phyloP scores from a whole-genome alignment of 2,888 invertebrate species.

The Craniophora ligustri region DNA sequence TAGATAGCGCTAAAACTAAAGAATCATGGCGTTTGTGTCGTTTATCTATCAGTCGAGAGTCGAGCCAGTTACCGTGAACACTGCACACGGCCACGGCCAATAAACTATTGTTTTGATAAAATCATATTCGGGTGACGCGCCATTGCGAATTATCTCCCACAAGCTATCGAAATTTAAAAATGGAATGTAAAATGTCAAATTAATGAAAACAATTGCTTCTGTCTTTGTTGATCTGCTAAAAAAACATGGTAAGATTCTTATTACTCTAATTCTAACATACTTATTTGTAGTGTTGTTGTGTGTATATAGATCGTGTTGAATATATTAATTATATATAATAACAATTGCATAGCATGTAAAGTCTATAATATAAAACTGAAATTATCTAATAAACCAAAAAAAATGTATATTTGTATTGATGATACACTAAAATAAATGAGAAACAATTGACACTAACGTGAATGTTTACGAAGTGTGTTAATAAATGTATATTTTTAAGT shows the following conservation, averaged over 20 bases:
- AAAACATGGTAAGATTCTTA: slow-evolving; percentile 33
- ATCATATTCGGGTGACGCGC: slow-evolving; percentile 26
- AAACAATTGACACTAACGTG: slow-evolving; percentile 33
- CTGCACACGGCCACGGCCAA: slow-evolving; percentile 12
- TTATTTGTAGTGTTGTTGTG: not conserved
- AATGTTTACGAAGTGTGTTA: slow-evolving; percentile 41
- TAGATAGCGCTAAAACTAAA: slow-evolving; percentile 38
- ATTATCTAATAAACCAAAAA: not conserved
- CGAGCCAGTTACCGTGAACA: slow-evolving; percentile 20
- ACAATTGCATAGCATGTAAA: not conserved
- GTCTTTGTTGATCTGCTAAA: slow-evolving; percentile 12
- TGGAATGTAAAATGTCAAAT: slow-evolving; percentile 13
- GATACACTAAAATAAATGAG: slow-evolving; percentile 6
- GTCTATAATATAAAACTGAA: not conserved
- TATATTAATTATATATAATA: not conserved
- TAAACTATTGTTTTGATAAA: slow-evolving; percentile 40
- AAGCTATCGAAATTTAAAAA: slow-evolving; percentile 7
- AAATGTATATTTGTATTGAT: no score
- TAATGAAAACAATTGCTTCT: slow-evolving; percentile 5
- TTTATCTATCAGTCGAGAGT: slow-evolving; percentile 20
- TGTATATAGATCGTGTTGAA: no score
- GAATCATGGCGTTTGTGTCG: slow-evolving; percentile 35
- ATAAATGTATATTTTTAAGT: not conserved
- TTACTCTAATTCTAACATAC: not conserved
- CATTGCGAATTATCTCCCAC: slow-evolving; percentile 16